These are phyloP conservation scores for Philaethria dido DNA, from an alignment of 2,888 invertebrate species.

Conservation along the genomic window DNA sequence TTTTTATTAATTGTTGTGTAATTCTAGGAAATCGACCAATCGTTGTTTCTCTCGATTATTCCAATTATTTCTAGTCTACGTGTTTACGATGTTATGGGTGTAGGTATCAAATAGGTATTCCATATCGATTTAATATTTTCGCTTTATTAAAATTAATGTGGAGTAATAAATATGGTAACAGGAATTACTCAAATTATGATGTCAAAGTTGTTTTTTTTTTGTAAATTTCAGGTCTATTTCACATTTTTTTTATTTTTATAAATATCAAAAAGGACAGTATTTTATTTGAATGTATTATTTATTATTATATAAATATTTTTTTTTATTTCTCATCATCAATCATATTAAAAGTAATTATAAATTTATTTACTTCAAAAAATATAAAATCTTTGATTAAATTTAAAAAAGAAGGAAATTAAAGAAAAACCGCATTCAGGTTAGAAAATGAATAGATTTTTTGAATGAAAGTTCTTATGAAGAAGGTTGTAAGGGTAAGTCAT, in stretches of 20 bases:
- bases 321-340: not conserved
- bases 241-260: not conserved
- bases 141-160: not conserved
- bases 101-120: not conserved
- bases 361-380: not conserved
- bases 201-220: not conserved
- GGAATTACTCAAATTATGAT: not conserved
- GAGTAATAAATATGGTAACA: not conserved
- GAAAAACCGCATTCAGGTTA: not conserved
- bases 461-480: slow-evolving; percentile 6
- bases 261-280: too few species aligned
- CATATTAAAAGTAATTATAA: not conserved
- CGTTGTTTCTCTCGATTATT: slow-evolving; percentile 65
- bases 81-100: slow-evolving; percentile 28
- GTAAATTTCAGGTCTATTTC: not conserved
- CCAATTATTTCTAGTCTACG: slow-evolving; percentile 62
- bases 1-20: slow-evolving; percentile 56
- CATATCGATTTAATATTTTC: slow-evolving; percentile 10
- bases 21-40: slow-evolving; percentile 69
- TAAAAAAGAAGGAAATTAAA: not conserved
- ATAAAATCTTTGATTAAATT: not conserved
- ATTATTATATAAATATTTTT: not conserved
- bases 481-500: slow-evolving; percentile 10
- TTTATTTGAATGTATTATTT: not conserved
- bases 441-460: not conserved